Evolutionary conservation across 2,888 invertebrate genomes (phyloP).

Genomic region (Zaprionus bogoriensis): DNA sequence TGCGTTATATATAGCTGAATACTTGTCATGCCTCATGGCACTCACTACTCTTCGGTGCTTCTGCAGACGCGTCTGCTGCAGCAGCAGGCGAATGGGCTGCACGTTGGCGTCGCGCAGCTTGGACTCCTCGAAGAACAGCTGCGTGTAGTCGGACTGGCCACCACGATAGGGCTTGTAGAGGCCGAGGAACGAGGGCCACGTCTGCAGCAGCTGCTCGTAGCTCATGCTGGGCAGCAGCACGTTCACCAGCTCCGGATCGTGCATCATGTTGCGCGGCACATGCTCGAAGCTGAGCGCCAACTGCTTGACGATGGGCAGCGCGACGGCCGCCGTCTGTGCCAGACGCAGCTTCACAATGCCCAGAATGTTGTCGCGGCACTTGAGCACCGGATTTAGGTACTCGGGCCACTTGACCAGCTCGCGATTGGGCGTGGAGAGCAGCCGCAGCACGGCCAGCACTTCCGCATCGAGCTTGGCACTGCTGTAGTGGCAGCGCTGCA

Average conservation of each 20-base stretch:
- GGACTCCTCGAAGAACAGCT: conserved; percentile 47
- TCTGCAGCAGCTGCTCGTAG: conserved; percentile 66
- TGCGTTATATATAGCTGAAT: too few species aligned
- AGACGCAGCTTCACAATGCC: conserved; percentile 70
- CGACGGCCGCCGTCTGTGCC: conserved; percentile 43
- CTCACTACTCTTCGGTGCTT: conserved; percentile 31
- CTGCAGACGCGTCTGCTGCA: conserved; percentile 47
- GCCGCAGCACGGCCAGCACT: conserved; percentile 33
- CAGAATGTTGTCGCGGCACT: conserved; percentile 25
- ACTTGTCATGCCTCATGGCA: background rate
- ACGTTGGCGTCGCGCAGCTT: conserved; percentile 59
- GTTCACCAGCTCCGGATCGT: conserved; percentile 51
- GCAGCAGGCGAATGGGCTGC: conserved; percentile 69
- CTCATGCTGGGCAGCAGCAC: conserved; percentile 68
- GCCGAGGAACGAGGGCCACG: conserved; percentile 48
- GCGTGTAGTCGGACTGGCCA: background rate
- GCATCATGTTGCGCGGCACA: conserved; percentile 69
- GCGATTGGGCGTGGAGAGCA: conserved; percentile 29
- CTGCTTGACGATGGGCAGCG: conserved; percentile 58
- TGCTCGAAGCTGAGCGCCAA: conserved; percentile 61
- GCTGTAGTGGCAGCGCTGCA: conserved; percentile 71
- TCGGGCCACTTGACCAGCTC: conserved; percentile 46
- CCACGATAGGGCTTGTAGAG: conserved; percentile 14
- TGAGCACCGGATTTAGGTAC: conserved; percentile 23
- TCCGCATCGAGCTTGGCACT: conserved; percentile 28